Evolutionary conservation across 2,888 invertebrate species (phyloP).

Genomic region (Sphinx pinastri): DNA sequence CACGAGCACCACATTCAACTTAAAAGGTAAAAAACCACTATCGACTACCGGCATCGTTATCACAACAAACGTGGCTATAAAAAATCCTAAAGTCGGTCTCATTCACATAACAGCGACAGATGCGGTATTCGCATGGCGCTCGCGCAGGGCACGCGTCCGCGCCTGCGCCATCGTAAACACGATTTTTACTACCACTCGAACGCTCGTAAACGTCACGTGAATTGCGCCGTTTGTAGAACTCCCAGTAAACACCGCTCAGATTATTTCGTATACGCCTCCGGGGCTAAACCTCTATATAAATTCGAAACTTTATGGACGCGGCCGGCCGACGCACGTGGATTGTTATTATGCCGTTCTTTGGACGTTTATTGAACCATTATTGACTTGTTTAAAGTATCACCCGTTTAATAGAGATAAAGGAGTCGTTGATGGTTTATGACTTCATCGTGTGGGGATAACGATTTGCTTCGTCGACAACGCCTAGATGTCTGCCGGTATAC

Average conservation of each 20-base stretch:
- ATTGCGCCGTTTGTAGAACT: constrained; percentile 82
- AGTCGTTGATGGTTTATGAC: constrained; percentile 76
- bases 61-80: constrained; percentile 45
- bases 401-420: constrained; percentile 81
- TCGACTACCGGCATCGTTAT: constrained; percentile 38
- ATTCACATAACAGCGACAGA: constrained; percentile 69
- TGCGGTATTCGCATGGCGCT: constrained; percentile 55
- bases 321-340: constrained; percentile 75
- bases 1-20: background rate
- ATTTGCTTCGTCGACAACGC: constrained; percentile 55
- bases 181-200: constrained; percentile 81
- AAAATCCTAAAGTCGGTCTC: constrained; percentile 42
- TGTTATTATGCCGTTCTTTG: constrained; percentile 81
- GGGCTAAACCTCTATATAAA: constrained; percentile 81
- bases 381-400: constrained; percentile 83
- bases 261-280: constrained; percentile 82
- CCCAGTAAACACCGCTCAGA: constrained; percentile 79
- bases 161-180: constrained; percentile 74
- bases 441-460: constrained; percentile 68
- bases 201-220: constrained; percentile 81
- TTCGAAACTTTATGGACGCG: constrained; percentile 77
- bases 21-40: constrained; percentile 16
- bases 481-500: constrained; percentile 56
- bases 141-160: constrained; percentile 35
- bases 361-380: constrained; percentile 83